phyloP scores from a whole-genome alignment of 1,140 invertebrate genomes.

The Danaus plexippus region DNA sequence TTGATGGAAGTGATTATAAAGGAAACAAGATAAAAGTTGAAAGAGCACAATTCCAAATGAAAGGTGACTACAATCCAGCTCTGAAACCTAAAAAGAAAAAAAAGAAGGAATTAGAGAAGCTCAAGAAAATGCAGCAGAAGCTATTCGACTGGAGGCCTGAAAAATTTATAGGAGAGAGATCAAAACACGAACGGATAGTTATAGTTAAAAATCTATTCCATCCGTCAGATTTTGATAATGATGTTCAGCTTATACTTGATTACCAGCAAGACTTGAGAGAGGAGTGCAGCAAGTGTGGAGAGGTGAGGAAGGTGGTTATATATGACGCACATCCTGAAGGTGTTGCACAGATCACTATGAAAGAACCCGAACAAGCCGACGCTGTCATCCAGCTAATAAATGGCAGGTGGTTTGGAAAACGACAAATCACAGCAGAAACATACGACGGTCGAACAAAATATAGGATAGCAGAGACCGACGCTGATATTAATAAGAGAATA shows the following conservation, averaged over 20 bases:
- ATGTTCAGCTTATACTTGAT: constrained; percentile 90
- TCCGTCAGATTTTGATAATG: constrained; percentile 90
- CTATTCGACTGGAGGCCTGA: constrained; percentile 98
- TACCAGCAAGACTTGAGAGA: constrained; percentile 92
- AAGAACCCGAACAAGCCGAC: constrained; percentile 92
- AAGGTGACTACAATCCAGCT: constrained; percentile 94
- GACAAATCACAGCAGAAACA: constrained; percentile 86
- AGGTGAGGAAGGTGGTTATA: constrained; percentile 92
- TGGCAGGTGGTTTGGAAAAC: constrained; percentile 92
- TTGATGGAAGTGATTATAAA: constrained; percentile 90
- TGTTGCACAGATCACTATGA: constrained; percentile 93
- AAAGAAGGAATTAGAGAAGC: constrained; percentile 90
- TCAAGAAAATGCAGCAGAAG: constrained; percentile 96
- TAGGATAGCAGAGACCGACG: constrained; percentile 92
- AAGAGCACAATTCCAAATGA: constrained; percentile 94
- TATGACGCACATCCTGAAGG: constrained; percentile 95
- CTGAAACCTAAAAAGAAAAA: constrained; percentile 94
- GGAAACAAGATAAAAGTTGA: constrained; percentile 90
- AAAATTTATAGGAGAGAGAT: constrained; percentile 85
- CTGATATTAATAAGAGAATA: constrained; percentile 85
- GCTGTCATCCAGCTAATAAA: constrained; percentile 90
- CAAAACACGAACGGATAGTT: constrained; percentile 91
- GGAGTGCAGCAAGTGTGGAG: constrained; percentile 93
- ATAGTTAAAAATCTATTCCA: constrained; percentile 96
- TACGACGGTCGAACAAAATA: constrained; percentile 98